phyloP scores from a whole-genome alignment of 92 coral and sea anemone species.

The Muricea muricata region DNA sequence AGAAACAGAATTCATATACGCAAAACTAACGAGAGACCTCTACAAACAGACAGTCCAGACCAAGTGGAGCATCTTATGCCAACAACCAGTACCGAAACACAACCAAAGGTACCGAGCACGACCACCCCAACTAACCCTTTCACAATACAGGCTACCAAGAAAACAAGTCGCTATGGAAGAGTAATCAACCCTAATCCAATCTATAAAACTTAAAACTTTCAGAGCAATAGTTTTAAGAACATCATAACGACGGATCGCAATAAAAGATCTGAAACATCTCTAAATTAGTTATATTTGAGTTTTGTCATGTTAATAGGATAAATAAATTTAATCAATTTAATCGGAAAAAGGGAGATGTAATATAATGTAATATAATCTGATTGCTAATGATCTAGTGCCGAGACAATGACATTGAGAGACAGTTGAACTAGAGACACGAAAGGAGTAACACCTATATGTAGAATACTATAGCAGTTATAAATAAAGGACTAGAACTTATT shows the following conservation, averaged over 20 bases:
- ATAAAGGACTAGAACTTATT: not conserved
- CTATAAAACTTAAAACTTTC: conserved; percentile 25
- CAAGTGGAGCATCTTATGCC: conserved; percentile 11
- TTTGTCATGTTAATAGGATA: not conserved
- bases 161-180: conserved; percentile 43
- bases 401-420: not conserved
- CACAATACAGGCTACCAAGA: conserved; percentile 14
- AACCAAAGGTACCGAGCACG: not conserved
- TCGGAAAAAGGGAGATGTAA: not conserved
- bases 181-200: conserved; percentile 45
- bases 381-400: not conserved
- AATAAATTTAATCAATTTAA: not conserved
- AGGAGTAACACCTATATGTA: not conserved
- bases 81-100: not conserved
- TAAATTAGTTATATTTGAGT: not conserved
- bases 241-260: conserved; percentile 3
- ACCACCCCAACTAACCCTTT: conserved; percentile 10
- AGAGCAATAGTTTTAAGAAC: not conserved
- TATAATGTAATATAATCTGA: conserved; percentile 1
- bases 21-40: not conserved
- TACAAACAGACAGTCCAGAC: not conserved
- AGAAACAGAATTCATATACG: conserved; percentile 11
- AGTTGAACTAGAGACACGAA: not conserved
- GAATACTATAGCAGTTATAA: not conserved
- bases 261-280: not conserved